Evolutionary conservation across 2,113 vertebrate species (phyloP).

Genomic region (Myiagra hebetior): DNA sequence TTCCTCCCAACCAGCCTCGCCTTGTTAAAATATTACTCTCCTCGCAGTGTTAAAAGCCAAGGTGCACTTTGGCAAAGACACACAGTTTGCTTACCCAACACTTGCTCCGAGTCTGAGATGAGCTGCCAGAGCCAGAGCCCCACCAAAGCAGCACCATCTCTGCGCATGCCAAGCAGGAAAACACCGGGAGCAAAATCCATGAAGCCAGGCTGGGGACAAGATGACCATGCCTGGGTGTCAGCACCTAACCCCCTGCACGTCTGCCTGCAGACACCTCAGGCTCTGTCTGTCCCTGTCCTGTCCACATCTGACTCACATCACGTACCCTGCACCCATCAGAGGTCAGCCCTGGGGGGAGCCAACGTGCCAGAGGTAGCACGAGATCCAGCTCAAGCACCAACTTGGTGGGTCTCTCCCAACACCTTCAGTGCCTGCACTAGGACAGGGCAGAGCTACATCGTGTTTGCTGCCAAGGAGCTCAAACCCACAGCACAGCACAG

Average conservation of each 20-base stretch:
- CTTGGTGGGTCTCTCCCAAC: not conserved
- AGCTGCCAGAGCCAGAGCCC: not conserved
- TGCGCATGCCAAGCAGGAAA: accelerated
- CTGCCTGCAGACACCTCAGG: not conserved
- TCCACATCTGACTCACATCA: not conserved
- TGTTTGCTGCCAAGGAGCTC: not conserved
- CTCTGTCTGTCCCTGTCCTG: not conserved
- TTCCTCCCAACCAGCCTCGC: not conserved
- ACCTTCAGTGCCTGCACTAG: not conserved
- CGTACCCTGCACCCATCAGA: not conserved
- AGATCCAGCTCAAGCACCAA: not conserved
- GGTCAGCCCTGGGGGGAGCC: accelerated
- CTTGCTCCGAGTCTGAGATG: not conserved
- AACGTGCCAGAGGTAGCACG: accelerated
- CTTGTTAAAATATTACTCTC: not conserved
- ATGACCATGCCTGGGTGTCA: not conserved
- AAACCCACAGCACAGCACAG: not conserved
- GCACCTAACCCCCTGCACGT: accelerated
- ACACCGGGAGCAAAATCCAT: not conserved
- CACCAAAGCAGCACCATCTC: not conserved
- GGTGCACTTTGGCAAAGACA: not conserved
- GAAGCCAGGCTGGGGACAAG: not conserved
- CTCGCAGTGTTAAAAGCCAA: not conserved
- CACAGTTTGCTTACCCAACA: not conserved
- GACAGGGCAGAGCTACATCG: not conserved